Evolutionary conservation across 2,888 invertebrate genomes (phyloP), one percentile per base, ranked within the genome.

Genomic region (Crematogaster levior): DNA sequence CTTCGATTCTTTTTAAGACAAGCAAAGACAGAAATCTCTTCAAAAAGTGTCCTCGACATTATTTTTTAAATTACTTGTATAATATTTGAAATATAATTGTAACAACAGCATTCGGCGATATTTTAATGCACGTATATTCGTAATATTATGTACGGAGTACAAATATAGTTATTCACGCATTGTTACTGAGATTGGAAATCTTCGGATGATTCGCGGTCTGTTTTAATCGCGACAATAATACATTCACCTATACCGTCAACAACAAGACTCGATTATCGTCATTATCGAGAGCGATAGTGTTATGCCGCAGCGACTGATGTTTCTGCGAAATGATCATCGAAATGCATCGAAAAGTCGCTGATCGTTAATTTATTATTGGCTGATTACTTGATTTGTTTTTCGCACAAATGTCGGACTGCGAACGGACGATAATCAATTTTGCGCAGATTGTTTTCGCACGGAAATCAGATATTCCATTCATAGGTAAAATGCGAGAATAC

Each of bases 191-290:
- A 79, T 70, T 40, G 18, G 56, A 56, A 58, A 58, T 24, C 40
- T 68, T n/a, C 34, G 27, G 43, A 56, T 58, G 77, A 79, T 79
- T 70, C 77, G 56, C 43, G 70, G 70, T 70, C 70, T 58, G 70
- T 70, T 79, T 79, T 79, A 79, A 79, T 79, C 70, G 70, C 34
- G 56, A 58, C 56, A 70, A 70, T 79, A 79, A 70, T 79, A 30
- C 70, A 30, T 66, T 73, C 30, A 46, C 18, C 34, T 27, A 21
- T 43, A 58, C 51, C 56, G 24, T 77, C 65, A 63, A 24, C 65
- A n/a, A 65, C 34, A 37, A 72, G 81, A 83, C 68, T 81, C 72
- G 83, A 83, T 83, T 83, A 81, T 73, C 72, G 37, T 58, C 81
- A 81, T 83, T 80, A 81, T 61, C 68, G 48, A 34, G 37, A 53